Evolutionary conservation across 2,888 invertebrate species (phyloP).

Genomic region (Trissolcus japonicus): DNA sequence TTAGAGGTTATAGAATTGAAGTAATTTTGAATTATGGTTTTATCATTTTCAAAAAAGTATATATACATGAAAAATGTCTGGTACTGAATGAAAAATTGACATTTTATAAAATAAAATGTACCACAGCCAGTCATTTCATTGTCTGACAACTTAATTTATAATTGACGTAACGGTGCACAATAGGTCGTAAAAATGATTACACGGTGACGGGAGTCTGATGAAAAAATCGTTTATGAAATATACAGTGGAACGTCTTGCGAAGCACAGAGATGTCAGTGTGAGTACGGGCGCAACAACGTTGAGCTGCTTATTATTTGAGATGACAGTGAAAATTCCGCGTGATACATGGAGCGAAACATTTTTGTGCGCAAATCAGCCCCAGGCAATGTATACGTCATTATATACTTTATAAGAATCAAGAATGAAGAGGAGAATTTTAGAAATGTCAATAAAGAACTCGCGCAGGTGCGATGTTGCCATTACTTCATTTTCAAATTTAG

Average conservation of each 20-base stretch:
- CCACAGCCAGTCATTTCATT: too few species aligned
- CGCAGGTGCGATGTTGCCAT: neutral
- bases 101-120: too few species aligned
- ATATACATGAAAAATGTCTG: too few species aligned
- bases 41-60: too few species aligned
- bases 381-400: conserved; percentile 13
- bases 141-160: too few species aligned
- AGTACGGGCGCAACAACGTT: conserved; percentile 1
- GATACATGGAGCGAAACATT: conserved; percentile 22
- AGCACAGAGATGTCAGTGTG: too few species aligned
- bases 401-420: conserved; percentile 8
- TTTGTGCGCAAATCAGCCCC: conserved; percentile 8
- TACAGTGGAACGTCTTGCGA: neutral
- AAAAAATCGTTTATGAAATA: conserved; percentile 9
- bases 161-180: too few species aligned
- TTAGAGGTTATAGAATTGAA: too few species aligned
- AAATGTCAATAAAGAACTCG: conserved; percentile 12
- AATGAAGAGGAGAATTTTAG: conserved; percentile 4
- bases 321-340: conserved; percentile 28
- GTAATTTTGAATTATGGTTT: too few species aligned
- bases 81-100: too few species aligned
- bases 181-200: conserved; percentile 11
- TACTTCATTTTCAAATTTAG: too few species aligned
- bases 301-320: conserved; percentile 31
- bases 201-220: conserved; percentile 5